A percentile compares a stretch with the other conserved stretches of the same genome.
These are phyloP conservation scores for Asbolus verrucosus DNA, from an alignment of 1,140 invertebrate genomes.

Conservation along the genomic window DNA sequence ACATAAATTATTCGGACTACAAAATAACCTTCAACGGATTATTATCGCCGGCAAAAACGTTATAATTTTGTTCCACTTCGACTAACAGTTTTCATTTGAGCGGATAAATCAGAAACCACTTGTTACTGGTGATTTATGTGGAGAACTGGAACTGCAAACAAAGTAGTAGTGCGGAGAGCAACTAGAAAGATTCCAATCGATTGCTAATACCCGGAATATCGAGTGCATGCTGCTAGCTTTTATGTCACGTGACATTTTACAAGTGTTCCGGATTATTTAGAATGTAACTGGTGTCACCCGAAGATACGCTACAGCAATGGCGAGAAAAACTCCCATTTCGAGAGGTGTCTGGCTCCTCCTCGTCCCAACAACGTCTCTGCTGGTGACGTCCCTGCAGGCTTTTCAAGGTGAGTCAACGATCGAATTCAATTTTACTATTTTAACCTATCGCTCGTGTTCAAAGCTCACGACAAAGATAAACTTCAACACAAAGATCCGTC, in stretches of 20 bases:
- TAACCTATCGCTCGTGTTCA: no score
- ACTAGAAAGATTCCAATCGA: slow-evolving; percentile 21
- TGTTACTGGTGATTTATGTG: slow-evolving; percentile 49
- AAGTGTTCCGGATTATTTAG: slow-evolving; percentile 26
- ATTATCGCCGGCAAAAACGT: slow-evolving; percentile 15
- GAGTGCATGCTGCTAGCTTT: slow-evolving; percentile 8
- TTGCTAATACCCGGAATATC: slow-evolving; percentile 5
- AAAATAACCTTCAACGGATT: not conserved
- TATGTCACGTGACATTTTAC: slow-evolving; percentile 39
- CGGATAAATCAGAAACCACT: slow-evolving; percentile 48
- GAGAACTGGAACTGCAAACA: slow-evolving; percentile 35
- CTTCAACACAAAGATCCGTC: no score
- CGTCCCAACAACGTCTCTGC: slow-evolving; percentile 22
- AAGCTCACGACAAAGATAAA: no score
- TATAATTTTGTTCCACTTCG: slow-evolving; percentile 15
- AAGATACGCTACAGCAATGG: slow-evolving; percentile 11
- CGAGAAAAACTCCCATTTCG: slow-evolving; percentile 17
- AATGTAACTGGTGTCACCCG: slow-evolving; percentile 14
- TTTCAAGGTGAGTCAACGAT: slow-evolving; percentile 38
- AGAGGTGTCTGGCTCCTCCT: slow-evolving; percentile 30
- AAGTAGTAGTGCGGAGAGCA: slow-evolving; percentile 22
- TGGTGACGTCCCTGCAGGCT: slow-evolving; percentile 43
- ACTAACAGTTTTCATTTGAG: slow-evolving; percentile 21
- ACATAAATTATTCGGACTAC: not conserved
- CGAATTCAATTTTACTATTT: slow-evolving; percentile 3